phyloP scores from a whole-genome alignment of 1,140 invertebrate species.

The Meteorus sp. region DNA sequence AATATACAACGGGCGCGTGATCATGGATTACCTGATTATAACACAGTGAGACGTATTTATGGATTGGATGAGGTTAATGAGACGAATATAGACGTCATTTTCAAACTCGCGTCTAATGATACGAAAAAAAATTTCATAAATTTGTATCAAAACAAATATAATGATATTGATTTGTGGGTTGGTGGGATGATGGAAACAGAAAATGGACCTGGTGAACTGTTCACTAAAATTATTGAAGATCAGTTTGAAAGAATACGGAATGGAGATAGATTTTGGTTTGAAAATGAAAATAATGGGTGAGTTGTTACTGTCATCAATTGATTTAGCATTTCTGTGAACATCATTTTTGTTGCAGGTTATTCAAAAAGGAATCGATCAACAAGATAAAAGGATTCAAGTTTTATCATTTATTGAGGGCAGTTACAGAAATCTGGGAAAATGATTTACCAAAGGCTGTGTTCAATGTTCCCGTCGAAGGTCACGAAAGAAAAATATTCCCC shows the following conservation, averaged over 20 bases:
- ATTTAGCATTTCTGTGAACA: no score
- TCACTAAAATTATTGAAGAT: constrained; percentile 60
- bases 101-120: constrained; percentile 16
- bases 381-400: constrained; percentile 60
- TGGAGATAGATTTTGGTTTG: constrained; percentile 66
- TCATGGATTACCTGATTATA: constrained; percentile 71
- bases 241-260: constrained; percentile 63
- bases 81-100: constrained; percentile 26
- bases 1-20: constrained; percentile 72
- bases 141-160: constrained; percentile 58
- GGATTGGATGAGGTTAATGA: constrained; percentile 46
- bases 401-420: constrained; percentile 62
- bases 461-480: constrained; percentile 41
- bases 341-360: constrained; percentile 54
- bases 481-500: not conserved
- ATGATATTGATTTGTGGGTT: constrained; percentile 68
- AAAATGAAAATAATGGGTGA: constrained; percentile 60
- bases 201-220: constrained; percentile 65
- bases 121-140: constrained; percentile 47
- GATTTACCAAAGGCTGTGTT: constrained; percentile 66
- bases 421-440: constrained; percentile 58
- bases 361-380: constrained; percentile 60
- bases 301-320: not conserved
- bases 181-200: constrained; percentile 71
- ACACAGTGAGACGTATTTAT: constrained; percentile 62